Base-by-base conservation (phyloP, 23 tunicate species). In the Ciona savignyi region DNA sequence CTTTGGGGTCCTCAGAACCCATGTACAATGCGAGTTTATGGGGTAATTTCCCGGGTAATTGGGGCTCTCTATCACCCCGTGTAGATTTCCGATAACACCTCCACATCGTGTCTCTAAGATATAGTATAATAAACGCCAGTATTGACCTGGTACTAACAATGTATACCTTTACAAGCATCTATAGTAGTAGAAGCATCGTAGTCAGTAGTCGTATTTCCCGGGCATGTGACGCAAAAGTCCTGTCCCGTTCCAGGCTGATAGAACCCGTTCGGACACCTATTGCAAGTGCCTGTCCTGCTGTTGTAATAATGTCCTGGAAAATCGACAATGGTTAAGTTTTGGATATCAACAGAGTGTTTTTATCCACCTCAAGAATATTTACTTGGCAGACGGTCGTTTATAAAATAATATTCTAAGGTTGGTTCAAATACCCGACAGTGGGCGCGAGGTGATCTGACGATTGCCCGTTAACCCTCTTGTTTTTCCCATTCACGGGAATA, bases 21-120 rank as follows among this genome's bases (percentile, higher is more conserved):
- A 91, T 0, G 25, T 30, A 51, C 97, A 91, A 4, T 51, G 78
- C 35, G 74, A 32, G 63, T 85, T 80, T 20, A 73, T 66, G 0
- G 97, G 83, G 70, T 84, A 91, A 23, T 91, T 81, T 21, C 90
- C 90, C 2, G 97, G 97, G 66, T 80, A 91, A 63, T 91, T 91
- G 0, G 97, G 97, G 24, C 91, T 79, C 62, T 91, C 86, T 49
- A 91, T 91, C 30, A 83, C 49, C 22, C 97, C 97, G 20, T 72
- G 80, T 1, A 49, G 30, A n/a, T 77, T 78, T 3, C 76, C 79
- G 25, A 76, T 65, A 30, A 51, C 80, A 3, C 86, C 86, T 4
- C 95, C 95, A 62, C 95, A 87, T 28, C 56, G 34, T 24, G 42
- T 65, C 22, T 87, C 95, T 87, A 30, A 63, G 22, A 63, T 4